phyloP scores from a whole-genome alignment of 2,888 invertebrate species.

The Hipparchia sbordonii region DNA sequence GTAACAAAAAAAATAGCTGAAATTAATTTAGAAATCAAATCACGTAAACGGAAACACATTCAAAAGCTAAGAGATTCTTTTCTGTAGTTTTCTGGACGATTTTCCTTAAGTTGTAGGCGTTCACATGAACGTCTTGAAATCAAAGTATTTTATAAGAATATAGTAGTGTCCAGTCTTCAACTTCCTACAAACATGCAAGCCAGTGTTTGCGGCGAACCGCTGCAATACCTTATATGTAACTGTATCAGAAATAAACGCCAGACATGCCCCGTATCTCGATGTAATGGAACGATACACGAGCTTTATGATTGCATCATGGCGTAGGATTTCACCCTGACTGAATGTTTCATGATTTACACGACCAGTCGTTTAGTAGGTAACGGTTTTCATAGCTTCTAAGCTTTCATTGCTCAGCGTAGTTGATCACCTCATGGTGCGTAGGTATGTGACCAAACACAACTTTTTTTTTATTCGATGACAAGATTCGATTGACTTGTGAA shows the following conservation, averaged over 20 bases:
- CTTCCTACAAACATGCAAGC: constrained; percentile 23
- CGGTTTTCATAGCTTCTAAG: constrained; percentile 5
- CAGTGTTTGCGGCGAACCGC: constrained; percentile 47
- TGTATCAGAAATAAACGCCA: constrained; percentile 48
- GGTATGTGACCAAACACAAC: no score
- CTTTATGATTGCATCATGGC: constrained; percentile 31
- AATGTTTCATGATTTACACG: constrained; percentile 20
- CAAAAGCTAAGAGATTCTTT: no score
- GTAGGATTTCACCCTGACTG: constrained; percentile 24
- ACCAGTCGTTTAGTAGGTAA: not conserved
- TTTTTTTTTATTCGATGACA: no score
- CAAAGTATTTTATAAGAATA: not conserved
- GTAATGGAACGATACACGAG: constrained; percentile 26
- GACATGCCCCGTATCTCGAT: constrained; percentile 45
- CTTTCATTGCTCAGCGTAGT: not conserved
- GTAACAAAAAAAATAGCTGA: no score
- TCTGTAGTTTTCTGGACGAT: no score
- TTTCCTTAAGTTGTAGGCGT: not conserved
- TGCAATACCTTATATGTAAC: constrained; percentile 34
- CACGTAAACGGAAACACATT: no score
- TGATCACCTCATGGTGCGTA: no score
- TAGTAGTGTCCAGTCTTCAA: not conserved
- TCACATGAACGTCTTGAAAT: not conserved
- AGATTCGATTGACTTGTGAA: no score
- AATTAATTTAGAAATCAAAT: no score